Percentiles rank a stretch among this genome's conserved stretches.
phyloP scores from a whole-genome alignment of 64 coral and sea anemone genomes.

The Stylophora pistillata region DNA sequence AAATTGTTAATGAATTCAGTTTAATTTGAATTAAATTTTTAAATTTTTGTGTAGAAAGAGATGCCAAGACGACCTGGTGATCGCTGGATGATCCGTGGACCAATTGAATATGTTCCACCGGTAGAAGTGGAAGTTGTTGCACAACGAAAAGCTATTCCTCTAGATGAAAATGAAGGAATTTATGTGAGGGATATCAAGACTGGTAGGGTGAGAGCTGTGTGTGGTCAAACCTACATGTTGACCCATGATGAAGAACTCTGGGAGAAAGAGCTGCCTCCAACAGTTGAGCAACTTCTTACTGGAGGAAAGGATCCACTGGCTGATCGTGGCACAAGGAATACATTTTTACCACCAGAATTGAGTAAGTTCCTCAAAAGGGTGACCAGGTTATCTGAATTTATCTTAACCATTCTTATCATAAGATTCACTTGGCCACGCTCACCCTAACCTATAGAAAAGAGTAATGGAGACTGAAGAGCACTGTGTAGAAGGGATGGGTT shows the following conservation, averaged over 20 bases:
- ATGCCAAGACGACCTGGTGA: conserved; percentile 80
- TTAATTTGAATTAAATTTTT: too few species aligned
- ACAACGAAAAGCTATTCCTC: conserved; percentile 86
- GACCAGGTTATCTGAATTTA: neutral
- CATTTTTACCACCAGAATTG: neutral
- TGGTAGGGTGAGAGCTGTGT: conserved; percentile 92
- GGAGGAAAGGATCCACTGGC: conserved; percentile 96
- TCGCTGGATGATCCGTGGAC: conserved; percentile 98
- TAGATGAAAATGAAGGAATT: conserved; percentile 98
- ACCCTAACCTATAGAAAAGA: neutral
- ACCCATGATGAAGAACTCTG: conserved; percentile 97
- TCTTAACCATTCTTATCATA: too few species aligned
- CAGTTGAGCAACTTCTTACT: conserved; percentile 81
- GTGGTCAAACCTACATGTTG: conserved; percentile 97
- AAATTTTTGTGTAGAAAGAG: conserved; percentile 55
- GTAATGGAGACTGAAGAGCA: too few species aligned
- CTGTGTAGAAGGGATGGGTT: too few species aligned
- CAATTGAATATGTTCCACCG: conserved; percentile 93
- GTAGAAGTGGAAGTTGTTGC: conserved; percentile 93
- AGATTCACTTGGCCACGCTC: too few species aligned
- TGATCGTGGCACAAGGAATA: conserved; percentile 79
- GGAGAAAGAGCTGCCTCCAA: conserved; percentile 88
- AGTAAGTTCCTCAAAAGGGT: conserved; percentile 5
- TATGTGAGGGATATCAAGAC: conserved; percentile 98
- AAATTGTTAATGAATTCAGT: too few species aligned